phyloP scores from a whole-genome alignment of 2,888 invertebrate species.

The Drosophila demipolita region DNA sequence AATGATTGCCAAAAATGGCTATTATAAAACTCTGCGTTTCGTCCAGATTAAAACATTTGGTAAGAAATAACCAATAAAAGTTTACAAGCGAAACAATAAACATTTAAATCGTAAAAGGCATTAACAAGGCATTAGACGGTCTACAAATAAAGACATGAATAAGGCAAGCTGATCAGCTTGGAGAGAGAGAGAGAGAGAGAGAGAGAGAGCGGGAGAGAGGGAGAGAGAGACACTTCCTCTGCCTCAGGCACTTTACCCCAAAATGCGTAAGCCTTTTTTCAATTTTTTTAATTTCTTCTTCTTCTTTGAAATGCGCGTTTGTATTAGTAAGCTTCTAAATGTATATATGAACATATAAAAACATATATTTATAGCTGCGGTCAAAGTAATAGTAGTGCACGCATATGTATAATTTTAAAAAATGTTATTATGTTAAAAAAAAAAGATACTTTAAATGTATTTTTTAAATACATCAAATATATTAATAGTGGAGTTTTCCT shows the following conservation, averaged over 20 bases:
- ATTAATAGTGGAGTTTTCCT: background rate
- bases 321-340: background rate
- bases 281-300: no score
- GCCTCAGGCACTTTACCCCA: background rate
- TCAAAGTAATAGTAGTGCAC: background rate
- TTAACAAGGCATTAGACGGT: background rate
- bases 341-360: background rate
- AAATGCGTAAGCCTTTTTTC: background rate
- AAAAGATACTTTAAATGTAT: background rate
- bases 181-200: no score
- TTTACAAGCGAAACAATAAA: background rate
- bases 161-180: background rate
- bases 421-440: background rate
- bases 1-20: slow-evolving; percentile 24
- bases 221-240: background rate
- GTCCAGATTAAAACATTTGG: background rate
- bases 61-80: background rate
- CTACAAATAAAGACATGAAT: background rate
- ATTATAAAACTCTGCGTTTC: background rate
- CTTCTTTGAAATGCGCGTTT: background rate
- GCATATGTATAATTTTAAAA: background rate
- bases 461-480: background rate
- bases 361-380: background rate
- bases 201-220: no score
- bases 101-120: background rate